phyloP scores from a whole-genome alignment of 2,888 invertebrate species.

The Andrena bicolor region DNA sequence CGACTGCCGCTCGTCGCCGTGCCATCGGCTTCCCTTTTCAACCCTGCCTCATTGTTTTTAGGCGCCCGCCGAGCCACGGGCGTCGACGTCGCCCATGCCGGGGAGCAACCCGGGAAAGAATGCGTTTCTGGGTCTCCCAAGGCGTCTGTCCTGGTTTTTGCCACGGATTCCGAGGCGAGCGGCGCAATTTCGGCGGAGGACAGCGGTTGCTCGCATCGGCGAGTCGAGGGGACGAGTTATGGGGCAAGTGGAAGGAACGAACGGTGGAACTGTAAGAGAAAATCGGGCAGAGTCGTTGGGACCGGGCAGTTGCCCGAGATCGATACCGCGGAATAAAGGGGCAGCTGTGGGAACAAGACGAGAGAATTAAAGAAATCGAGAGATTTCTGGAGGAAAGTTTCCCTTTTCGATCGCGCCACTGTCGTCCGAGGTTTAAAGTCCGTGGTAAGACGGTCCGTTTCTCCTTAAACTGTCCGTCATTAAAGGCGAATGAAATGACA shows the following conservation, averaged over 20 bases:
- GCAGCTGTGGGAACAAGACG: not conserved
- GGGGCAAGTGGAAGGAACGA: not conserved
- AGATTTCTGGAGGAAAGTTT: conserved; percentile 14
- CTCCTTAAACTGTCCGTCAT: conserved; percentile 47
- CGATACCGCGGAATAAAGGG: conserved; percentile 25
- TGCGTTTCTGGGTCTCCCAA: conserved; percentile 8
- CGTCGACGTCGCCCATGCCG: conserved; percentile 4
- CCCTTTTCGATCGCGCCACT: conserved; percentile 14
- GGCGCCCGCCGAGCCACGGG: not conserved
- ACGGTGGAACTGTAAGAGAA: not conserved
- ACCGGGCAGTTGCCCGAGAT: conserved; percentile 3
- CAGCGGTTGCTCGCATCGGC: not conserved
- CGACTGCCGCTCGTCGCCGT: conserved; percentile 40
- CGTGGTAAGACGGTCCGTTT: not conserved
- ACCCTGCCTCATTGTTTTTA: conserved; percentile 15
- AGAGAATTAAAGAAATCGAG: conserved; percentile 25
- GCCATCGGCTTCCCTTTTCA: conserved; percentile 21
- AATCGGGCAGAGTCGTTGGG: not conserved
- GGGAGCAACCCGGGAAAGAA: conserved; percentile 2
- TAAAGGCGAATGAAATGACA: conserved; percentile 70
- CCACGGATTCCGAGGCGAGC: conserved; percentile 7
- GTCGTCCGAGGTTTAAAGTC: not conserved
- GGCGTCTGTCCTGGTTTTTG: conserved; percentile 14
- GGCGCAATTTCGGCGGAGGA: not conserved
- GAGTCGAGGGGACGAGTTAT: not conserved